Conservation (phyloP, 2,797 vertebrate genomes). For the Bryconaethiops microstoma region DNA sequence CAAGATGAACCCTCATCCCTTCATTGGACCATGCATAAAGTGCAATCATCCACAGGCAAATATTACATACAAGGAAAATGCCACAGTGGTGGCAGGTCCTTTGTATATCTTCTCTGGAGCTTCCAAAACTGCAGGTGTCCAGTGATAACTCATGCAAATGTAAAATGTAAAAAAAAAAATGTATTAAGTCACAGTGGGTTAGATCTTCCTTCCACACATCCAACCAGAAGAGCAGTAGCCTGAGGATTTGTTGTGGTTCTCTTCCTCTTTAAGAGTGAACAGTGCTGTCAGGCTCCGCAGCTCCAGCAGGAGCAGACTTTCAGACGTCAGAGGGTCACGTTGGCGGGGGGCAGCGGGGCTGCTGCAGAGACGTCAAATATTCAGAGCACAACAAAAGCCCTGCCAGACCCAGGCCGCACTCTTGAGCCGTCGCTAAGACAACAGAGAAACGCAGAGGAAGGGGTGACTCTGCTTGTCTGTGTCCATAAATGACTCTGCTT, state of each 20-base stretch:
- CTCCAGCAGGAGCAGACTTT: not conserved
- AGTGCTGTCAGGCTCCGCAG: not conserved
- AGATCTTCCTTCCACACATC: not conserved
- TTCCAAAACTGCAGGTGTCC: not conserved
- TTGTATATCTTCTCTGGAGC: too few species aligned
- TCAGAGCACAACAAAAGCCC: conserved; percentile 31
- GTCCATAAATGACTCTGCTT: conserved; percentile 28
- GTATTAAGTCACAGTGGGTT: not conserved
- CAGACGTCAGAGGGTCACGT: conserved; percentile 20
- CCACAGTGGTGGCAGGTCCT: too few species aligned
- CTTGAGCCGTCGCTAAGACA: conserved; percentile 39
- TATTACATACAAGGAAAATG: too few species aligned
- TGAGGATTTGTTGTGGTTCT: conserved; percentile 4
- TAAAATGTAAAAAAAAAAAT: not conserved
- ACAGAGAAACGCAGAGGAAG: conserved; percentile 34
- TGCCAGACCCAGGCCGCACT: not conserved
- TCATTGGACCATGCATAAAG: too few species aligned
- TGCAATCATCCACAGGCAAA: too few species aligned
- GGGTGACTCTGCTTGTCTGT: conserved; percentile 18
- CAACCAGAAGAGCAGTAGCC: not conserved
- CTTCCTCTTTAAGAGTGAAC: conserved; percentile 45
- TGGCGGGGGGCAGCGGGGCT: not conserved
- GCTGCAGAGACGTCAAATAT: conserved; percentile 7
- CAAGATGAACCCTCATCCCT: too few species aligned
- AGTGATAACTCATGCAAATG: not conserved